Evolutionary conservation across 35 echinoderm and acorn worm species (phyloP).

Genomic region (Ophiothrix spiculata): DNA sequence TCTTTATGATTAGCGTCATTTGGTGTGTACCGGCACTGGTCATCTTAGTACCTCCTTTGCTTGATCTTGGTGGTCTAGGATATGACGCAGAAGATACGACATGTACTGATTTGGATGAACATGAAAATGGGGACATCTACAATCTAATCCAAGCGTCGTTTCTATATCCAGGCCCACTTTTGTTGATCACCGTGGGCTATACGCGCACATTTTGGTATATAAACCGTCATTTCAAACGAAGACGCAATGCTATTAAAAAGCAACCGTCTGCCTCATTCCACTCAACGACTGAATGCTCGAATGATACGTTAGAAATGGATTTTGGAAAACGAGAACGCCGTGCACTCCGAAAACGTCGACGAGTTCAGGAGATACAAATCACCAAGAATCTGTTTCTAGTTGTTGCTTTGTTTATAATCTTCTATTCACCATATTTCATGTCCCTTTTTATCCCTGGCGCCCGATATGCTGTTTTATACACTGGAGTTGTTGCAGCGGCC

Average conservation of each 20-base stretch:
- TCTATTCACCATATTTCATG: constrained; percentile 40
- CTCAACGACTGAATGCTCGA: neutral
- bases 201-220: constrained; percentile 64
- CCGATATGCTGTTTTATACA: constrained; percentile 30
- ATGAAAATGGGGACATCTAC: constrained; percentile 23
- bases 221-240: constrained; percentile 30
- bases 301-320: too few species aligned
- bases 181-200: constrained; percentile 63
- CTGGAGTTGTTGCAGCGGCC: constrained; percentile 23
- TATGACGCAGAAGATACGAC: constrained; percentile 51
- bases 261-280: neutral
- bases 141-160: constrained; percentile 41
- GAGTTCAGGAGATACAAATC: constrained; percentile 23
- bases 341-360: neutral
- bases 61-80: constrained; percentile 54
- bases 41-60: constrained; percentile 24
- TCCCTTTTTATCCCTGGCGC: constrained; percentile 35
- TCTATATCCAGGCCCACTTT: constrained; percentile 34
- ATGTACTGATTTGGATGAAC: constrained; percentile 29
- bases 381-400: constrained; percentile 63
- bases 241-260: neutral
- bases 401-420: constrained; percentile 29
- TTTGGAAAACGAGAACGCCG: neutral
- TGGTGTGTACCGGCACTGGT: constrained; percentile 54
- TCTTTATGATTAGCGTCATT: constrained; percentile 35